These are phyloP conservation scores for Perodicticus potto DNA, from an alignment of 2,797 vertebrate genomes.

Conservation along the genomic window DNA sequence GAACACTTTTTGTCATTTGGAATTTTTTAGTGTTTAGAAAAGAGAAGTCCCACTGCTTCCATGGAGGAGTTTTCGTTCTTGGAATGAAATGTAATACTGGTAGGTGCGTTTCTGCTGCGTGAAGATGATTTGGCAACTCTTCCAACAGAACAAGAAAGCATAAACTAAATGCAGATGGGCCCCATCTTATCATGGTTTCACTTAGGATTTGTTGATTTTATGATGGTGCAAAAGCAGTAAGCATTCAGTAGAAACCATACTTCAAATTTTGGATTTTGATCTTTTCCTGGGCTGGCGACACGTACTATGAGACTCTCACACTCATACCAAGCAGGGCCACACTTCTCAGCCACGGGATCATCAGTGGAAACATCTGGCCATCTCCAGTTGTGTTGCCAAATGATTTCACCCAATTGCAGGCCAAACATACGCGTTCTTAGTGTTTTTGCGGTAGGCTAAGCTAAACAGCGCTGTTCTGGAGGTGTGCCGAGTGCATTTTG, in stretches of 20 bases:
- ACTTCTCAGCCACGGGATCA: neutral
- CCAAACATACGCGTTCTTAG: neutral
- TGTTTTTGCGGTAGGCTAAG: neutral
- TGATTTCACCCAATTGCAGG: neutral
- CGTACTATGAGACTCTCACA: neutral
- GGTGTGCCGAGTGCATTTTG: neutral
- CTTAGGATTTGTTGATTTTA: neutral
- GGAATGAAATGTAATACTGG: too few relatives aligned
- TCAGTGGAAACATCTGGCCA: too few relatives aligned
- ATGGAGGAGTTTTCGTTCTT: neutral
- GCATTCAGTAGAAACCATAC: neutral
- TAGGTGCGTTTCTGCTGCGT: neutral
- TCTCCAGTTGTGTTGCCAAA: neutral
- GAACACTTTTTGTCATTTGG: neutral
- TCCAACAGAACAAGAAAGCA: neutral
- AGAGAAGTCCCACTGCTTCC: neutral
- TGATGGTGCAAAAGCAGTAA: neutral
- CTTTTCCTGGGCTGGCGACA: neutral
- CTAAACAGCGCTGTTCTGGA: neutral
- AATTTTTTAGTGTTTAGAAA: neutral
- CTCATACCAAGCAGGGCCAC: fast-evolving
- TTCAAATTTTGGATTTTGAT: neutral
- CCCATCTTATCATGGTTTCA: neutral
- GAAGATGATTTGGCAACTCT: neutral
- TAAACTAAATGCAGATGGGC: neutral